A percentile compares a stretch with the other conserved stretches of the same genome.
Evolutionary conservation across 1,140 invertebrate species (phyloP).

Genomic region (Campoletis sonorensis): DNA sequence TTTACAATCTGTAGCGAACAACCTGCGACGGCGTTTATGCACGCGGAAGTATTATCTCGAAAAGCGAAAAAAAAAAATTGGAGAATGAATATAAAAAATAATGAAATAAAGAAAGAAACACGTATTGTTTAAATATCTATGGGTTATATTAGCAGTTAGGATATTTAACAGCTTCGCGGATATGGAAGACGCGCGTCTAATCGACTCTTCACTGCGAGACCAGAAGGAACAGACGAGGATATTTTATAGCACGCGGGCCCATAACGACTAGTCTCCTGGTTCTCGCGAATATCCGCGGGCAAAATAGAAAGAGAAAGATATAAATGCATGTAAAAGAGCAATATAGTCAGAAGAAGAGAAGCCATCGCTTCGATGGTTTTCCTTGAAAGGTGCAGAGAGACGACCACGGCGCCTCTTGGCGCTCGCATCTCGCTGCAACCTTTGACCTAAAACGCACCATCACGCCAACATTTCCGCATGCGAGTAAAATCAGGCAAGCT

Average conservation of each 20-base stretch:
- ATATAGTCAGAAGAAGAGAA: not conserved
- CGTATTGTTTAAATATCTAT: conserved; percentile 9
- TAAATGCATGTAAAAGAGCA: not conserved
- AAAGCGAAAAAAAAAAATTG: not conserved
- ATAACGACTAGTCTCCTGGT: conserved; percentile 13
- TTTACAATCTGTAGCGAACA: conserved; percentile 20
- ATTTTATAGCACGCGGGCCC: conserved; percentile 16
- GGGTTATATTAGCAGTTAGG: conserved; percentile 3
- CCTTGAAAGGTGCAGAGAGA: conserved; percentile 35
- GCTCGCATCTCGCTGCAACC: conserved; percentile 11
- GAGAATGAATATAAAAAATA: too few relatives aligned
- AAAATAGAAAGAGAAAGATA: not conserved
- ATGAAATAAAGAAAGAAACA: not conserved
- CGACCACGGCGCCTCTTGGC: not conserved
- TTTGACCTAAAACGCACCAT: conserved; percentile 30
- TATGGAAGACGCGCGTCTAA: conserved; percentile 24
- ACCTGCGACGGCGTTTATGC: not conserved
- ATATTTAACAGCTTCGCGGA: conserved; percentile 22
- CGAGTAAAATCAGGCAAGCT: not conserved
- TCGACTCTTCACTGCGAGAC: conserved; percentile 3
- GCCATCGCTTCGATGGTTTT: conserved; percentile 30
- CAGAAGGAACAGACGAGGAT: conserved; percentile 24
- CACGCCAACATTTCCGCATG: conserved; percentile 13
- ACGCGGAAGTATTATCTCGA: conserved; percentile 8
- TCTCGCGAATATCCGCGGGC: conserved; percentile 20